Base-by-base conservation (phyloP, 2,888 invertebrate species). In the Stenolophus ochropezus region DNA sequence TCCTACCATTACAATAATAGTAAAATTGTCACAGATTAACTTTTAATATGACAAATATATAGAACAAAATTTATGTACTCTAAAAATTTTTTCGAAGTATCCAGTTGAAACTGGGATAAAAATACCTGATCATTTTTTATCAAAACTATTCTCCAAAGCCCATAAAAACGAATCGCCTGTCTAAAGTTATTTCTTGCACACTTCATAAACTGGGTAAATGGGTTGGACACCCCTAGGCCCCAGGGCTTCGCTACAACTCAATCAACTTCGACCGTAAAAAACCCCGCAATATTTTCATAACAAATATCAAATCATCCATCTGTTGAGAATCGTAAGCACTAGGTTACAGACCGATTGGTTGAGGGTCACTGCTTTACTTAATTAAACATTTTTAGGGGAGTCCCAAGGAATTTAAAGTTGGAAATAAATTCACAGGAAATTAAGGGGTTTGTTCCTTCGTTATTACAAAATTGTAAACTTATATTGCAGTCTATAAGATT, bases 191-290 rank as follows among this genome's bases (percentile, higher is more conserved):
- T 33, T 65, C 27, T 5, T 27, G 65, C 65, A 33, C 65, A 69
- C 65, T 69, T 69, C 65, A 69, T 69, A 69, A 69, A 69, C 65
- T 69, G 42, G 65, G 65, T 69, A 69, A 69, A 69, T 69, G 65
- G 27, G 33, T 33, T 69, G 33, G n/a, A 69, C 65, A 20, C 65
- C 65, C 56, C 65, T 69, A 18, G 16, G 5, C 65, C 33, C 6
- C 5, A 16, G 65, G 65, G 65, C 33, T 14, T 61, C n/a, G 27
- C 6, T 18, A 69, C 18, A 27, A 69, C 65, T 69, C 65, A 69
- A 69, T 69, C 61, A 61, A 58, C 14, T n/a, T 11, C 25, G 25
- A 8, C 25, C 61, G 23, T 25, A 61, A 61, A 61, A 61, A 61
- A n/a, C 61, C 25, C 61, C 8, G 6, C n/a, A 21, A 56, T 56